Evolutionary conservation across 2,113 vertebrate genomes (phyloP), one percentile per base, ranked within the genome.

Genomic region (Aramus guarauna): DNA sequence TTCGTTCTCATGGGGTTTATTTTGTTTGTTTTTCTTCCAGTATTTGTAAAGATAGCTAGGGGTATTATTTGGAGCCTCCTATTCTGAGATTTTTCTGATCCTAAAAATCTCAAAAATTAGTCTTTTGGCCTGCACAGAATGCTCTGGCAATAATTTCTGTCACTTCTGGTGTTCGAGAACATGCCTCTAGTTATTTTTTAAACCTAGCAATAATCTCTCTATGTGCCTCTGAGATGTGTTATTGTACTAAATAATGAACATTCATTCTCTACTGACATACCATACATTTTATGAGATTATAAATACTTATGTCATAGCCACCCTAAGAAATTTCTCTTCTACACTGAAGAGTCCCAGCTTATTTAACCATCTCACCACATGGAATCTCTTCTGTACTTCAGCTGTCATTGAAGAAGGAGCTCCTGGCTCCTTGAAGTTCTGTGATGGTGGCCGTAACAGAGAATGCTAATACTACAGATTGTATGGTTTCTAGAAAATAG

Each of bases 401-500:
- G n/a, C 16, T 75, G 43, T 34, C 36, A 6, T 9, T 39, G 43
- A 45, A 53, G 64, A 59, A 79, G 52, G 36, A 85, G 73, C 62
- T 60, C 19, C 30, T 67, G 27, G 26, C 22, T 84, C 41, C 50
- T n/a, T 27, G 24, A 6, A 77, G 43, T 50, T 59, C 15, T 26
- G 53, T 47, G 17, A 11, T 64, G 62, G 74, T 12, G 39, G 43
- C 66, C 56, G 19, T 18, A 60, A 68, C 41, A 84, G 84, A 48
- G 32, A n/a, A 30, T 32, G 48, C 15, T 47, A 7, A 4, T 19
- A 0, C 32, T 43, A 4, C 26, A 18, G 39, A 0, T 4, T 26
- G 12, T 11, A 2, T 3, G 3, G 15, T 22, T 97, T 62, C 15
- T 39, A 36, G 47, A 69, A 66, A 55, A 9, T 3, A 10, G 12